phyloP scores from a whole-genome alignment of 2,888 invertebrate species.

The Volucella inflata region DNA sequence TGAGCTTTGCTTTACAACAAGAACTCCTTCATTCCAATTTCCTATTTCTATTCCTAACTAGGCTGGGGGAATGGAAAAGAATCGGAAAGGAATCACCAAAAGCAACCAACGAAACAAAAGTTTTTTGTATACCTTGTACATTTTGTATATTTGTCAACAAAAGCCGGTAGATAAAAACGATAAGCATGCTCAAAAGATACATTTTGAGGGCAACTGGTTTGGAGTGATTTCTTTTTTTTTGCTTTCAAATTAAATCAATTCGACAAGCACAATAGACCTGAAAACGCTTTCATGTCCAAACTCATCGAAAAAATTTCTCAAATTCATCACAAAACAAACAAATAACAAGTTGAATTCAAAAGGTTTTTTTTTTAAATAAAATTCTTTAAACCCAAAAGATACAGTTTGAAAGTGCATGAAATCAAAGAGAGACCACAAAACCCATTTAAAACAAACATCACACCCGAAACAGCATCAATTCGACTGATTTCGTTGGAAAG shows the following conservation, averaged over 20 bases:
- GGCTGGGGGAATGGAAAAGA: neutral
- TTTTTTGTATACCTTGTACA: neutral
- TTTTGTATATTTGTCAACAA: constrained; percentile 59
- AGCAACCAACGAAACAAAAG: neutral
- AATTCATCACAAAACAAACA: neutral
- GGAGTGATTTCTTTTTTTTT: neutral
- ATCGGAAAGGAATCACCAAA: neutral
- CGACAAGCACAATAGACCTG: neutral
- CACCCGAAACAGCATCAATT: constrained; percentile 32
- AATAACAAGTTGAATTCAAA: neutral
- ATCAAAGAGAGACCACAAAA: constrained; percentile 3
- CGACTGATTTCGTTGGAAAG: neutral
- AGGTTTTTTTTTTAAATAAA: neutral
- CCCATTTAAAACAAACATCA: constrained; percentile 51
- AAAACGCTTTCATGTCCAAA: neutral
- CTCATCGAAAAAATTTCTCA: neutral
- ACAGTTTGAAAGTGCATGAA: constrained; percentile 53
- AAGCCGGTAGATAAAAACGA: constrained; percentile 61
- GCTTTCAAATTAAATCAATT: neutral
- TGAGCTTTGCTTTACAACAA: constrained; percentile 23
- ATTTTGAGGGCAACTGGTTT: constrained; percentile 38
- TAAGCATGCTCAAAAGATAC: constrained; percentile 30
- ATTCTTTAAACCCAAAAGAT: too few relatives aligned
- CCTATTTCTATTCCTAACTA: neutral
- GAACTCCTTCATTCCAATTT: constrained; percentile 4